A percentile compares a stretch with the other conserved stretches of the same genome.
Conservation (phyloP, 2,888 invertebrate genomes). For the Melipona beecheii region DNA sequence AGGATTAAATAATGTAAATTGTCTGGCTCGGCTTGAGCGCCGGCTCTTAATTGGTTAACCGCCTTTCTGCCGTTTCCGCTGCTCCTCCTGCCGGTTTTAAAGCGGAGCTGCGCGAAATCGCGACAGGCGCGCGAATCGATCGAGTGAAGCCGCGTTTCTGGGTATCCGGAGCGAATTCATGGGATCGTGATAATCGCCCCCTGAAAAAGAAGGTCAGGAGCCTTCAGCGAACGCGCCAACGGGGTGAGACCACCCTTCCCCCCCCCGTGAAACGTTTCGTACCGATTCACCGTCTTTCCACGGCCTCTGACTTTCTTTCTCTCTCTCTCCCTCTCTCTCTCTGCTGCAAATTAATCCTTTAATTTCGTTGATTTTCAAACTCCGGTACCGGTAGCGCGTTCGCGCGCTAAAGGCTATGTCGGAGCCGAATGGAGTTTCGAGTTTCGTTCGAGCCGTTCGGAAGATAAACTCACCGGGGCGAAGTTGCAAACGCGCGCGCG, state of each 20-base stretch:
- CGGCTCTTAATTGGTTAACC: neutral
- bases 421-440: conserved; percentile 8
- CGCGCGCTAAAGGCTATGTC: neutral
- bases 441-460: conserved; percentile 5
- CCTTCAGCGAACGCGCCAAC: conserved; percentile 3
- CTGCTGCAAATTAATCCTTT: conserved; percentile 1
- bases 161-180: conserved; percentile 26
- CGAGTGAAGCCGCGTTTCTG: conserved; percentile 18
- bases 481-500: conserved; percentile 16
- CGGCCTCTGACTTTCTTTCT: too few relatives aligned
- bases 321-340: neutral
- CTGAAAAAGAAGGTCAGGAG: conserved; percentile 11
- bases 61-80: neutral
- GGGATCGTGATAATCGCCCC: conserved; percentile 1
- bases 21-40: neutral
- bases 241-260: neutral
- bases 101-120: conserved; percentile 5
- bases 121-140: conserved; percentile 11
- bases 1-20: neutral
- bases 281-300: neutral
- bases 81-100: neutral
- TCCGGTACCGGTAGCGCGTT: too few relatives aligned
- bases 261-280: neutral
- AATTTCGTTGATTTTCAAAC: conserved; percentile 9
- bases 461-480: neutral